Base-by-base conservation (phyloP, 2,113 vertebrate species). In the Hyperoodon ampullatus region DNA sequence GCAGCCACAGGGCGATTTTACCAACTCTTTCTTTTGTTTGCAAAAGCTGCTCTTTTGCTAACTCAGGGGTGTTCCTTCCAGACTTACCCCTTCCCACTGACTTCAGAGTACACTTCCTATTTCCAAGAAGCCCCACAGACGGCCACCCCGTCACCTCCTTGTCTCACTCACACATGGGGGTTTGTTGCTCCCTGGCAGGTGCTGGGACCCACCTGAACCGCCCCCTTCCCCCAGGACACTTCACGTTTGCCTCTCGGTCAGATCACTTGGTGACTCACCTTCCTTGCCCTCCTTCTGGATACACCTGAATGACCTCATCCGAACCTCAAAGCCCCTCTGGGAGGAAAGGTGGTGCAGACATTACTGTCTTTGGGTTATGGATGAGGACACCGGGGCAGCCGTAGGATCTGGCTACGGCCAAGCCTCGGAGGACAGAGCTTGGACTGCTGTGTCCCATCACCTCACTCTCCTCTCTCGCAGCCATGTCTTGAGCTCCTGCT, bases 391-490 rank as follows among this genome's bases (percentile, higher is more conserved):
- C 0, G 92, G 70, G 42, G 24, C 47, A 39, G 58, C 35, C 3
- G 1, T 39, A 60, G 63, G 9, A 1, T n/a, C 24, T 82, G 42
- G 55, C 50, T 4, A 2, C 15, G 63, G 92, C 21, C 28, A 70
- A 50, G 60, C 30, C 2, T 1, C 23, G 19, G 55, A 4, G 42
- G n/a, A 50, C 60, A 14, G 16, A 58, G 60, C 75, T 70, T 0
- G 0, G 61, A 35, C n/a, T 23, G 4, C 19, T 19, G 5, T 3
- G 47, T 18, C 53, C 8, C 0, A 2, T 16, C 11, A 26, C 44
- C 24, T 75, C 15, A 8, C 5, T 50, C 16, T 66, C 58, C 21
- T 60, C 26, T 60, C 75, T 10, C 35, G 42, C 10, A 28, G 8
- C 5, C 19, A 1, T 33, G 44, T n/a, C 47, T 8, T 3, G 39